Base-by-base conservation (phyloP, 1,140 invertebrate genomes). In the Drosophila ironensis region DNA sequence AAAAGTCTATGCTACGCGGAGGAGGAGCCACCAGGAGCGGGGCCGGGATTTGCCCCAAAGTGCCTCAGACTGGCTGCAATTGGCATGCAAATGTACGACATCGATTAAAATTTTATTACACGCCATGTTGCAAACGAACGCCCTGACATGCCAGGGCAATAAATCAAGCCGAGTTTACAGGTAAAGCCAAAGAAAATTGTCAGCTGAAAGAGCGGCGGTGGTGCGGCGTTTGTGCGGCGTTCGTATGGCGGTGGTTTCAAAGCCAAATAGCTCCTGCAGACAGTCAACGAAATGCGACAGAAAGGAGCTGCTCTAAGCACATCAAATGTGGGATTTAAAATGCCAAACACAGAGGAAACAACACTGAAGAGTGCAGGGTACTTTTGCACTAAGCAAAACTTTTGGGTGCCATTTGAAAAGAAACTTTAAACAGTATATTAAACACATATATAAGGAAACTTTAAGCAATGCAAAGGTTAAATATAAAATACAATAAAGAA, bases 71-170 rank as follows among this genome's bases (percentile, higher is more conserved):
- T 59, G 78, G 52, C 69, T 78, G 78, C 80, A 86, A 86, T 84
- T 86, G 80, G 80, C 81, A 84, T 84, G 80, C 75, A 86, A 86
- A 87, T 86, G 80, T 86, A 80, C 80, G 80, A 86, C 80, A 86
- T 87, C 80, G 80, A 86, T 86, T 86, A 86, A 86, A 86, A 86
- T 86, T 86, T 86, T 86, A 86, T 86, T 87, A 86, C 80, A 86
- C 74, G 80, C 80, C 74, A 86, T 82, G 76, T 81, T 52, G 66
- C 66, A 47, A 69, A 48, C 59, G 48, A 51, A 56, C 25, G 72
- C 50, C 57, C 80, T 28, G 63, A 66, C 68, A 74, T 38, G 64
- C 28, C 67, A 52, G 35, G 71, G 81, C 67, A 80, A 86, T 86
- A 86, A 86, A 86, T 86, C 80, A 86, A 77, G 70, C 70, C 53